Evolutionary conservation across 2,797 vertebrate genomes (phyloP).

Genomic region (Spinus olivaceus): DNA sequence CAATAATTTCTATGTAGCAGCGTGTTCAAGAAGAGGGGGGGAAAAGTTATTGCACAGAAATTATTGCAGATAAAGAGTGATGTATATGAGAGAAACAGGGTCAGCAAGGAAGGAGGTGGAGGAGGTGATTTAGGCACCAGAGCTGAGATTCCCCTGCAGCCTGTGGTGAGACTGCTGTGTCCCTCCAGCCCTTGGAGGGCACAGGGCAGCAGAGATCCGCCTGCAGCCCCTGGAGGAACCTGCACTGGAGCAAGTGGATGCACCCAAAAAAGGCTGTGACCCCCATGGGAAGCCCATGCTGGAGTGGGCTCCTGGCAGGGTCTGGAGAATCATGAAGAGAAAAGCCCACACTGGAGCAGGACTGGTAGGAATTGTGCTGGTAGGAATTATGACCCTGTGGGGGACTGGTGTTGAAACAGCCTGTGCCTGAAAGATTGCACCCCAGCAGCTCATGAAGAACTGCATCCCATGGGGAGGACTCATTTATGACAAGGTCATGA

Average conservation of each 20-base stretch:
- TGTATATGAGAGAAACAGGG: not conserved
- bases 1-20: not conserved
- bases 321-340: not conserved
- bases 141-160: not conserved
- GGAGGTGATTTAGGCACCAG: not conserved
- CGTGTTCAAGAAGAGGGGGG: fast-evolving
- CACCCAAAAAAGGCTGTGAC: not conserved
- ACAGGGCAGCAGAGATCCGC: not conserved
- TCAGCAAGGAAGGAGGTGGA: not conserved
- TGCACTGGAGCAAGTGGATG: not conserved
- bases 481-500: not conserved
- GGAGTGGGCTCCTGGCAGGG: not conserved
- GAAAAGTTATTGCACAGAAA: not conserved
- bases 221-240: not conserved
- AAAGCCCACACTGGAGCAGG: not conserved
- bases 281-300: not conserved
- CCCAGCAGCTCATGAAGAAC: not conserved
- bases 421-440: not conserved
- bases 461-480: not conserved
- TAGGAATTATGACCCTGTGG: not conserved
- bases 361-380: not conserved
- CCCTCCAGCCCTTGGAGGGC: not conserved
- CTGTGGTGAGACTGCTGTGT: not conserved
- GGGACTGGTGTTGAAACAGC: not conserved
- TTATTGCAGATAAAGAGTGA: not conserved